phyloP scores from a whole-genome alignment of 1,140 invertebrate genomes.

The Leucophenga varia region DNA sequence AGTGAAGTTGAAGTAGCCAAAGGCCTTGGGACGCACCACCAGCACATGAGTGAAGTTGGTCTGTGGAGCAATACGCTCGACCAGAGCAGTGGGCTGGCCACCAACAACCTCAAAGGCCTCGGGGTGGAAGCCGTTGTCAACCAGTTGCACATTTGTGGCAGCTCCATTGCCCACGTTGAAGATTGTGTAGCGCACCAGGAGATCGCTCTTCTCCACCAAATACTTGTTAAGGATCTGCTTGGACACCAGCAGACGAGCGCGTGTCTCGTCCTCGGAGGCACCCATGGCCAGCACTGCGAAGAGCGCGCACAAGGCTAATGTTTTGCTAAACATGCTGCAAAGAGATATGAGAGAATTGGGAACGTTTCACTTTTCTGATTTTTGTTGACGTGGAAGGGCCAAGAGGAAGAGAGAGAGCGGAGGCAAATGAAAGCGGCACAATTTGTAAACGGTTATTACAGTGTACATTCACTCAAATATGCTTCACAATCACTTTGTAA shows the following conservation, averaged over 20 bases:
- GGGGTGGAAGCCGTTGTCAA: conserved; percentile 86
- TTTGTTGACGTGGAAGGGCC: conserved; percentile 51
- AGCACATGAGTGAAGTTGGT: conserved; percentile 94
- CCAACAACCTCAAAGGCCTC: conserved; percentile 85
- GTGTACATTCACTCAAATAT: conserved; percentile 5
- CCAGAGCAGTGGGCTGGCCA: conserved; percentile 78
- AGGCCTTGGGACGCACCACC: conserved; percentile 84
- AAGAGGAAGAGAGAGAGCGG: too few relatives aligned
- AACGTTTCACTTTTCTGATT: conserved; percentile 30
- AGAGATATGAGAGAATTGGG: neutral
- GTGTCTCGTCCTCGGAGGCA: conserved; percentile 63
- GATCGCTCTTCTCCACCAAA: conserved; percentile 96
- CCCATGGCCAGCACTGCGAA: conserved; percentile 39
- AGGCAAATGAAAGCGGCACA: conserved; percentile 3
- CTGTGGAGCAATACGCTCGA: conserved; percentile 87
- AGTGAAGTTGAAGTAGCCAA: conserved; percentile 96
- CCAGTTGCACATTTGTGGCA: conserved; percentile 84
- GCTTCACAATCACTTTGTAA: neutral
- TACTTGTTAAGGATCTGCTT: conserved; percentile 97
- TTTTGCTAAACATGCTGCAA: conserved; percentile 45
- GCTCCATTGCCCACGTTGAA: conserved; percentile 84
- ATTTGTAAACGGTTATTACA: neutral
- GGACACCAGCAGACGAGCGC: conserved; percentile 74
- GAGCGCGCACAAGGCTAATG: conserved; percentile 33
- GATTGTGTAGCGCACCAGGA: conserved; percentile 88